These are phyloP conservation scores for Holacanthus passer DNA, from an alignment of 2,113 vertebrate genomes.

Conservation along the genomic window DNA sequence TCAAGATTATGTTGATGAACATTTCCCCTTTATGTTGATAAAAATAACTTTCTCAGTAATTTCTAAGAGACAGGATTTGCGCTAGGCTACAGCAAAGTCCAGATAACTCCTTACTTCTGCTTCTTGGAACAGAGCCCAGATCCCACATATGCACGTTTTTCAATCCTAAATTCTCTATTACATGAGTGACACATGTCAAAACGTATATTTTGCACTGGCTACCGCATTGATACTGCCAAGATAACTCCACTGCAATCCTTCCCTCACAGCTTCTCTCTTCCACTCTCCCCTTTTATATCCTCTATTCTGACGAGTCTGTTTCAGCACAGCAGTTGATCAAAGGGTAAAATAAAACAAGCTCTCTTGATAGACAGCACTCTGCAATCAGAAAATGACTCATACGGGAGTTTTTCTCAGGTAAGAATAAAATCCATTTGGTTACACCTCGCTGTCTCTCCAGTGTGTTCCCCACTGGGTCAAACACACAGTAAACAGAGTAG, in stretches of 20 bases:
- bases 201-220: conserved; percentile 13
- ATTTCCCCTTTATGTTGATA: background rate
- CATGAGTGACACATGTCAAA: conserved; percentile 14
- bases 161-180: background rate
- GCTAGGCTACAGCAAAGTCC: background rate
- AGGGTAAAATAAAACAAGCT: conserved; percentile 58
- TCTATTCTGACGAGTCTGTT: conserved; percentile 24
- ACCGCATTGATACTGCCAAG: conserved; percentile 13
- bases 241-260: conserved; percentile 7
- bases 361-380: conserved; percentile 47
- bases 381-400: conserved; percentile 67
- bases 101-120: background rate
- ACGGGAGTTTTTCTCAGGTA: conserved; percentile 51
- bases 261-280: background rate
- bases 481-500: conserved; percentile 56
- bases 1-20: background rate
- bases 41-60: too few species aligned
- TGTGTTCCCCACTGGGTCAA: conserved; percentile 58
- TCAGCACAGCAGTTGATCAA: conserved; percentile 63
- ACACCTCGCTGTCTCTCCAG: conserved; percentile 41
- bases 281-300: background rate
- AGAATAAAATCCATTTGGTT: conserved; percentile 61
- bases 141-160: background rate
- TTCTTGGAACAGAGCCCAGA: conserved; percentile 15
- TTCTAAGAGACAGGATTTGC: background rate